Conservation (phyloP, 2,113 vertebrate species). For the Callorhinus ursinus region DNA sequence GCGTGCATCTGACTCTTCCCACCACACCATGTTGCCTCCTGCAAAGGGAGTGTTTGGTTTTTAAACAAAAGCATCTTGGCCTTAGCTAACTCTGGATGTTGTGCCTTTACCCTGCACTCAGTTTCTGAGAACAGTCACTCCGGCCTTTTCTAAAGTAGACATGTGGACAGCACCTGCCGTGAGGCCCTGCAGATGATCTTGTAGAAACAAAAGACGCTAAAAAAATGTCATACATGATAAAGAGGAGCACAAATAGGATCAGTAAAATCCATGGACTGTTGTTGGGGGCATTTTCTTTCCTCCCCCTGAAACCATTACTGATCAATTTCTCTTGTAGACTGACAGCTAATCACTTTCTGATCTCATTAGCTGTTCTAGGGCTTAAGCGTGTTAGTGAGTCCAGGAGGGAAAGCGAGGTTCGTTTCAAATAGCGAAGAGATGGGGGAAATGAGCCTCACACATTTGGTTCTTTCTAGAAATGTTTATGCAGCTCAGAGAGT, state of each 20-base stretch:
- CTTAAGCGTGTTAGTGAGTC: neutral
- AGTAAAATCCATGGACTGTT: neutral
- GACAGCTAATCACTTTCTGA: slow-evolving; percentile 39
- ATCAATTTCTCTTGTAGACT: neutral
- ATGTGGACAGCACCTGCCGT: neutral
- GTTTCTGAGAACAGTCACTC: neutral
- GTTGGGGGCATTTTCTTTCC: neutral
- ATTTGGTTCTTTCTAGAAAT: neutral
- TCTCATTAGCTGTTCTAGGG: slow-evolving; percentile 16
- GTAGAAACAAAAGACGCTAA: neutral
- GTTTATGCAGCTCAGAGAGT: neutral
- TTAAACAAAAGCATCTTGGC: neutral
- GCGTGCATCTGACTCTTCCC: neutral
- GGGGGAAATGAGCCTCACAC: neutral
- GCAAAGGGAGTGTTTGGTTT: neutral
- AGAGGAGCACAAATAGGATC: neutral
- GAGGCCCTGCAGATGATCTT: neutral
- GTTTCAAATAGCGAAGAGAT: neutral
- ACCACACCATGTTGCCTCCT: neutral
- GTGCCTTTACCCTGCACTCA: neutral
- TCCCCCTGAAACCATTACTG: neutral
- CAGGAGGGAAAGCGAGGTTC: neutral
- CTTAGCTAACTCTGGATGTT: neutral
- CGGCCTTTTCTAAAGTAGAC: neutral
- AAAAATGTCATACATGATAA: neutral